Base-by-base conservation (phyloP, 1,140 invertebrate species). In the Muscidifurax raptorellus region DNA sequence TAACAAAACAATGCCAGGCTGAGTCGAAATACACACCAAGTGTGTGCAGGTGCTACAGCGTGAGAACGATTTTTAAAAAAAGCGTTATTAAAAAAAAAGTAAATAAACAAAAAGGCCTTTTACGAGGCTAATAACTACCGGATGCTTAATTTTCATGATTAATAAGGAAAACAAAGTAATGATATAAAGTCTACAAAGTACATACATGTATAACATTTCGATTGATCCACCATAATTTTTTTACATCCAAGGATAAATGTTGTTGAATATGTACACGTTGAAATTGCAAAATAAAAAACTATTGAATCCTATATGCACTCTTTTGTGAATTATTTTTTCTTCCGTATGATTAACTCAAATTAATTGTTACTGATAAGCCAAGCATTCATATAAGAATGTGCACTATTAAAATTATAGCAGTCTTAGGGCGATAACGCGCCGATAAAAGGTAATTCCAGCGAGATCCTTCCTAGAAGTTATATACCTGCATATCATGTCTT, bases 211-310 rank as follows among this genome's bases (percentile, higher is more conserved):
- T 79, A 28, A 80, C 75, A 67, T 82, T 84, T 82, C 40, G 30
- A 77, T 75, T 52, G 28, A 82, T 82, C 36, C 66, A 84, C 9
- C 32, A 85, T 84, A 74, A 89, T 80, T 87, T 88, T 89, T 88
- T 89, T 89, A 90, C 75, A 87, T 52, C 72, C 85, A 87, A 80
- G 74, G 69, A 86, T 87, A 86, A 85, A 89, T 90, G 71, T 87
- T 89, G 86, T 89, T 86, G 82, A 88, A 76, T 87, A 87, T 88
- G 87, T 89, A 89, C 84, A 90, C 67, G 85, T 88, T 89, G 71
- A 87, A 86, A 86, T 86, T 90, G 86, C 67, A 82, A 87, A 89
- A 86, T 88, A 89, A 90, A 89, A 80, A 87, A 80, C 71, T 83
- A 85, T 82, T 72, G 64, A 84, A 86, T 82, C 67, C 72, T 83